A percentile compares a stretch with the other conserved stretches of the same genome.
Conservation (phyloP, 2,113 vertebrate genomes). For the Stictonetta naevosa region DNA sequence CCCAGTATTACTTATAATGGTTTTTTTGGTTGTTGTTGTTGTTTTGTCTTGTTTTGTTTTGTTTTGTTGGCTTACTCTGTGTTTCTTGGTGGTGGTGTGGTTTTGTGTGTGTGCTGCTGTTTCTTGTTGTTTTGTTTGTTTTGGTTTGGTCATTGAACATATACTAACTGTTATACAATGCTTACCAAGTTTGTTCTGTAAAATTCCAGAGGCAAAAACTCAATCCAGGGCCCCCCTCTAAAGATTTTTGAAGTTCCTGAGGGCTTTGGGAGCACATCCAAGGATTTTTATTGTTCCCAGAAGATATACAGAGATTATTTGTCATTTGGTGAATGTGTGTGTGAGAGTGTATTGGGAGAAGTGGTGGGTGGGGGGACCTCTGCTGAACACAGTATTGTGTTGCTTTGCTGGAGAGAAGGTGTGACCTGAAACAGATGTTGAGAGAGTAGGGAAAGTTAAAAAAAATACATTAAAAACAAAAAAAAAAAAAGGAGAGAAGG, state of each 20-base stretch:
- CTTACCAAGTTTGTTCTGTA: conserved; percentile 50
- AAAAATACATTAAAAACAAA: neutral
- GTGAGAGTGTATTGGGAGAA: neutral
- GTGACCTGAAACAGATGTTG: conserved; percentile 62
- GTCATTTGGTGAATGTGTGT: conserved; percentile 20
- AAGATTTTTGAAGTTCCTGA: conserved; percentile 58
- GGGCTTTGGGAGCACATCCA: conserved; percentile 51
- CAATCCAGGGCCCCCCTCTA: conserved; percentile 19
- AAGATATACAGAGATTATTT: conserved; percentile 41
- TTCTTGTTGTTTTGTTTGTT: neutral
- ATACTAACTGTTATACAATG: conserved; percentile 66
- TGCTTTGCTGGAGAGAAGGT: conserved; percentile 46
- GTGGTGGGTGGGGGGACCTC: neutral
- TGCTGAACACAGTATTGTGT: conserved; percentile 7
- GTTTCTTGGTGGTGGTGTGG: no score
- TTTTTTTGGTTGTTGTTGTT: neutral
- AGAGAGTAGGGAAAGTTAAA: neutral
- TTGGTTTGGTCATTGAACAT: conserved; percentile 51
- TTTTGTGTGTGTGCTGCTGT: neutral
- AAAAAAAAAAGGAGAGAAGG: no score
- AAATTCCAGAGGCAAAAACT: conserved; percentile 63
- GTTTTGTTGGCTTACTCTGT: neutral
- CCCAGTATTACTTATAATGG: conserved; percentile 34
- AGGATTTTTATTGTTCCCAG: conserved; percentile 49
- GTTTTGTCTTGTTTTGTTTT: neutral